Evolutionary conservation across 1,140 invertebrate genomes (phyloP).

Genomic region (Macrotrachela quadricornifera): DNA sequence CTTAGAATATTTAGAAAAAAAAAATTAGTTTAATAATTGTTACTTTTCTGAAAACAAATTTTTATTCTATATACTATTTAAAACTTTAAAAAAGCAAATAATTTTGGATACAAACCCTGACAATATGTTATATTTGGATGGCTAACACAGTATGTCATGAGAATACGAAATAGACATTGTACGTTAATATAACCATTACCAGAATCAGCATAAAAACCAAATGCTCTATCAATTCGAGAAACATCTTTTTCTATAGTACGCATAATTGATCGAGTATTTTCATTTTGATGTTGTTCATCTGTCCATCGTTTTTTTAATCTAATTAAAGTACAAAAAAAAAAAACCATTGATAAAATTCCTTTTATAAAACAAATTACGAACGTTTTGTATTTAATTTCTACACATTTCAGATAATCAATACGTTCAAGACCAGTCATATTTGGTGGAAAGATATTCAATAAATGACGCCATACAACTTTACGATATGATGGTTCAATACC

Average conservation of each 20-base stretch:
- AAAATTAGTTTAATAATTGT: no score
- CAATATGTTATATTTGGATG: constrained; percentile 85
- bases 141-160: constrained; percentile 83
- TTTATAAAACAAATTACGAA: no score
- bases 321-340: no score
- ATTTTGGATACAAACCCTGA: constrained; percentile 35
- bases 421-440: constrained; percentile 53
- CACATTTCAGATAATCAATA: constrained; percentile 79
- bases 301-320: constrained; percentile 30
- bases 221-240: constrained; percentile 67
- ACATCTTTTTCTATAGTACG: constrained; percentile 82
- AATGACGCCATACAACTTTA: constrained; percentile 79
- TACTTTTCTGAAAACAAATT: no score
- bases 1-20: no score
- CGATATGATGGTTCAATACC: constrained; percentile 30
- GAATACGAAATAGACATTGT: constrained; percentile 68
- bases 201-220: constrained; percentile 55
- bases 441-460: constrained; percentile 71
- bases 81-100: no score
- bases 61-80: no score
- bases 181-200: constrained; percentile 54
- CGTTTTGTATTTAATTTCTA: constrained; percentile 62
- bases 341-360: no score
- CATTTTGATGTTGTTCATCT: constrained; percentile 25
- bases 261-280: constrained; percentile 64